Conservation (phyloP, 2,888 invertebrate species). For the Corbicula japonica region DNA sequence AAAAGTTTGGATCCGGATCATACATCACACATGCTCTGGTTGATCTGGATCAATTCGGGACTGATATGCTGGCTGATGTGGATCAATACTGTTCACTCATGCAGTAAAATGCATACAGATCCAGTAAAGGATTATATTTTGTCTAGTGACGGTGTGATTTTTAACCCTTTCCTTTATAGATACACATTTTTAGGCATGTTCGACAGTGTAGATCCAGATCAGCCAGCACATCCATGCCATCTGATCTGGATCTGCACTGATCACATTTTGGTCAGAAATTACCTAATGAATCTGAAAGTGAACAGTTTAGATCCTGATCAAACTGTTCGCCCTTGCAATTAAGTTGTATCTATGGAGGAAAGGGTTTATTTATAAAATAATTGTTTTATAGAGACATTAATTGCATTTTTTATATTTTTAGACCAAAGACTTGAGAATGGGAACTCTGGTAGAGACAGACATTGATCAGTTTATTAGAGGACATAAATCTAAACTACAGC, state of each 20-base stretch:
- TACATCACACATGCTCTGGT: too few species aligned
- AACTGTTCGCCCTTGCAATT: not conserved
- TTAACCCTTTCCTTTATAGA: too few species aligned
- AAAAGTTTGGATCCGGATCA: too few species aligned
- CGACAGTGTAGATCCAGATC: too few species aligned
- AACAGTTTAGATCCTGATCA: not conserved
- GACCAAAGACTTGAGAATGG: slow-evolving; percentile 34
- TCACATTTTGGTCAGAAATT: not conserved
- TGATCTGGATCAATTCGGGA: too few species aligned
- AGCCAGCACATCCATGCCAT: too few species aligned
- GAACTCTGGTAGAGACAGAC: slow-evolving; percentile 70
- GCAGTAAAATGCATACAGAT: too few species aligned
- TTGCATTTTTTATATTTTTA: not conserved
- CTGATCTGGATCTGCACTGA: not conserved
- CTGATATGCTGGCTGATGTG: too few species aligned
- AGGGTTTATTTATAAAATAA: not conserved
- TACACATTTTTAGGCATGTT: too few species aligned
- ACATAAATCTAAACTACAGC: slow-evolving; percentile 75
- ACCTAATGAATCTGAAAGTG: not conserved
- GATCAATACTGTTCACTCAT: too few species aligned
- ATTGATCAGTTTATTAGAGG: slow-evolving; percentile 78
- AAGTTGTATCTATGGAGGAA: not conserved
- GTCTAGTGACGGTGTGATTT: too few species aligned
- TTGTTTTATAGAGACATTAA: not conserved
- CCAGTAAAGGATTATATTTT: too few species aligned